These are phyloP conservation scores for Machimus atricapillus DNA, from an alignment of 2,888 invertebrate species.

Conservation along the genomic window DNA sequence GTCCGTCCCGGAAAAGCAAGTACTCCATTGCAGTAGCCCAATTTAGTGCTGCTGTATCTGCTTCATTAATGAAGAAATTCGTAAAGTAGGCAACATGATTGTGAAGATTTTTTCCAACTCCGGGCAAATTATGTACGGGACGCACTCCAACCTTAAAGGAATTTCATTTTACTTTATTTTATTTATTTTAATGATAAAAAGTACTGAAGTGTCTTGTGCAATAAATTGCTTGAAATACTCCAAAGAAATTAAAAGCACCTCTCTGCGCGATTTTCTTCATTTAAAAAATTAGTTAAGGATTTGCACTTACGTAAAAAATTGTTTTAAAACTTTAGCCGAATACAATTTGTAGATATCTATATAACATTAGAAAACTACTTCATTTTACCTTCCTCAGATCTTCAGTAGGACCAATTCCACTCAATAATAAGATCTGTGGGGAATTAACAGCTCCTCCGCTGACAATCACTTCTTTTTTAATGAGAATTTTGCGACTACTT, in stretches of 20 bases:
- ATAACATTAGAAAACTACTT: neutral
- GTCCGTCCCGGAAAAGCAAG: constrained; percentile 82
- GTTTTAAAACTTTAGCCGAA: no score
- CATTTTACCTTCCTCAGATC: constrained; percentile 68
- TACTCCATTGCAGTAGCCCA: constrained; percentile 95
- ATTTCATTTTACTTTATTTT: neutral
- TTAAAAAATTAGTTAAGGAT: no score
- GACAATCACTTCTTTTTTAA: constrained; percentile 80
- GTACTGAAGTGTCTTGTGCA: neutral
- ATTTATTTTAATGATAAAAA: neutral
- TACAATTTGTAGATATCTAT: no score
- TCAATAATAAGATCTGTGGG: constrained; percentile 89
- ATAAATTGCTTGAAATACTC: no score
- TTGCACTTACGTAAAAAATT: no score
- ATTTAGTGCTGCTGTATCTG: constrained; percentile 84
- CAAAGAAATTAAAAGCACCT: no score
- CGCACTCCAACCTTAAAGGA: constrained; percentile 66
- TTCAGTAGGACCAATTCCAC: constrained; percentile 83
- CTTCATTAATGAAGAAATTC: constrained; percentile 82
- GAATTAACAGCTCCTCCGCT: constrained; percentile 89
- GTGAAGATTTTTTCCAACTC: constrained; percentile 84
- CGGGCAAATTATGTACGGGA: constrained; percentile 75
- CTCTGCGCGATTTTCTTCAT: no score
- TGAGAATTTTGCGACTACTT: constrained; percentile 69
- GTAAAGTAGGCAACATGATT: constrained; percentile 84